Percentiles rank a stretch among this genome's conserved stretches.
Conservation (phyloP, 2,797 vertebrate genomes). For the Coregonus ussuriensis region DNA sequence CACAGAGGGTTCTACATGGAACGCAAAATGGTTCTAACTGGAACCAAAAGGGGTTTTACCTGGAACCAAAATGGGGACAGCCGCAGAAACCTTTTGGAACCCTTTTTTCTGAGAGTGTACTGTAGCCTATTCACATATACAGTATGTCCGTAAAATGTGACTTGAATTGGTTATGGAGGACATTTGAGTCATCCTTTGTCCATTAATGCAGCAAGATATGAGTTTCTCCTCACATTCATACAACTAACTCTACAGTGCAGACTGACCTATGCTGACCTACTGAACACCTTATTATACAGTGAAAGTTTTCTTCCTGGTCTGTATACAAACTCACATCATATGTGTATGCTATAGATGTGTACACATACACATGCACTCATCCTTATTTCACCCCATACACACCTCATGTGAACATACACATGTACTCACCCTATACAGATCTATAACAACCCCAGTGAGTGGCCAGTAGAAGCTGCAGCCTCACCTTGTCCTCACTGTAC, state of each 20-base stretch:
- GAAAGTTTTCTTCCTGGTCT: background rate
- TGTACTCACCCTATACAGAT: background rate
- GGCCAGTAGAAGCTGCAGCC: background rate
- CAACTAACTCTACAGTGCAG: background rate
- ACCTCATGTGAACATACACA: background rate
- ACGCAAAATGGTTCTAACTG: no score
- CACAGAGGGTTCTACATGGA: no score
- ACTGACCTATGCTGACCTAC: background rate
- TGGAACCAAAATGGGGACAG: no score
- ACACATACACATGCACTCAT: background rate
- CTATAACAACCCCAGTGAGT: background rate
- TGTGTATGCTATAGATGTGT: background rate
- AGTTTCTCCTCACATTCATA: background rate
- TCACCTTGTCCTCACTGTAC: background rate
- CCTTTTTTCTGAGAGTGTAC: no score
- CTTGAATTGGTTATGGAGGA: background rate
- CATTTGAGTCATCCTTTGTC: background rate
- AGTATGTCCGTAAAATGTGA: no score
- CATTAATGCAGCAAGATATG: background rate
- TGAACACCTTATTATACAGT: background rate
- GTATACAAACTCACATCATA: background rate
- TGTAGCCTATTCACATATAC: background rate
- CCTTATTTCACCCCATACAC: background rate
- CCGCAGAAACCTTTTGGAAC: no score
- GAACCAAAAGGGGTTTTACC: no score